These are phyloP conservation scores for Manacus vitellinus DNA, from an alignment of 2,113 vertebrate genomes.

Conservation along the genomic window DNA sequence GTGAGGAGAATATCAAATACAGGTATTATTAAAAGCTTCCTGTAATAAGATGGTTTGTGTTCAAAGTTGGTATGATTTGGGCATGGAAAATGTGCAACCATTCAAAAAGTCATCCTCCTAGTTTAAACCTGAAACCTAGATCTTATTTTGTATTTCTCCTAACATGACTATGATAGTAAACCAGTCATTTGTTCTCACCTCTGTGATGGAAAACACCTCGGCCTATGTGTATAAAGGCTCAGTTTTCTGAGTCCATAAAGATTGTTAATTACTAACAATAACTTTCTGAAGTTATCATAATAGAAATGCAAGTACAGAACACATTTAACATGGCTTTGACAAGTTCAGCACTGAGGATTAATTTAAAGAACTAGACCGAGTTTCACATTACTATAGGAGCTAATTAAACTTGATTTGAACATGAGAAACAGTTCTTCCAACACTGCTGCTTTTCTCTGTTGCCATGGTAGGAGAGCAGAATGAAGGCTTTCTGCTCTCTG, in stretches of 20 bases:
- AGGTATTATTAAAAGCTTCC: conserved; percentile 2
- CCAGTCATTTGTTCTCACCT: background rate
- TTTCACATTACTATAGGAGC: background rate
- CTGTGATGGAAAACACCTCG: background rate
- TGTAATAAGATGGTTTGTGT: conserved; percentile 12
- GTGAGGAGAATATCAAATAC: conserved; percentile 27
- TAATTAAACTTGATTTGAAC: background rate
- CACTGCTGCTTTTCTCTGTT: background rate
- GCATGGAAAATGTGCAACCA: background rate
- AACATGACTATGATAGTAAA: background rate
- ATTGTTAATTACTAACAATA: conserved; percentile 4
- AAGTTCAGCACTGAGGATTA: background rate
- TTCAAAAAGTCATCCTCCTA: background rate
- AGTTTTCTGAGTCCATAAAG: background rate
- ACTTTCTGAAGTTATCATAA: background rate
- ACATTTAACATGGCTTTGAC: background rate
- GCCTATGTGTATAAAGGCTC: background rate
- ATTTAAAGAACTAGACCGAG: background rate
- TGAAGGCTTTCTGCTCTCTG: background rate
- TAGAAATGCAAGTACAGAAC: background rate
- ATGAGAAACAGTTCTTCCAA: background rate
- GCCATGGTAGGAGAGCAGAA: background rate
- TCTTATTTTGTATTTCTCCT: conserved; percentile 3
- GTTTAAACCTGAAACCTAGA: background rate
- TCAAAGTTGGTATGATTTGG: background rate